Conservation (phyloP, 2,888 invertebrate species). For the Pterobdella sp. region DNA sequence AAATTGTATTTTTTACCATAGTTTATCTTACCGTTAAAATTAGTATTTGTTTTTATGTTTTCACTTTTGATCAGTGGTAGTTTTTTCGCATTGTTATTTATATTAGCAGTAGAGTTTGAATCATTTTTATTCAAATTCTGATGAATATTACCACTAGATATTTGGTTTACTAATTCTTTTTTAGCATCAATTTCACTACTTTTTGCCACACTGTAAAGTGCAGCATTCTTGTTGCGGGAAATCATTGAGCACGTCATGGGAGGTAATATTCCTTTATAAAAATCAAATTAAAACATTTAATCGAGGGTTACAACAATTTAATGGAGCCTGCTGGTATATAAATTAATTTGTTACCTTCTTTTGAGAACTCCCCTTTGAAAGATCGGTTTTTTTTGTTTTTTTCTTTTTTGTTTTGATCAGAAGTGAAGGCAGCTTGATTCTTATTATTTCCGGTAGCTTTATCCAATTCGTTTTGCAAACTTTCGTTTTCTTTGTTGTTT, state of each 20-base stretch:
- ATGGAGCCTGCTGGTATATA: not conserved
- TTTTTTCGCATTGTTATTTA: not conserved
- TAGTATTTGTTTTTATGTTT: not conserved
- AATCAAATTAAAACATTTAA: not conserved
- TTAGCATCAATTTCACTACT: not conserved
- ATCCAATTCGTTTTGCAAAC: not conserved
- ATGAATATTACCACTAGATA: not conserved
- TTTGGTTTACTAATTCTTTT: not conserved
- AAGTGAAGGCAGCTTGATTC: not conserved
- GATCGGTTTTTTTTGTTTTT: not conserved
- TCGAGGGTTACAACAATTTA: not conserved
- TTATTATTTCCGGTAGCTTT: not conserved
- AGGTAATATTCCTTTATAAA: conserved; percentile 15
- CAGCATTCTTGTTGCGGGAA: not conserved
- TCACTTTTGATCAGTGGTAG: not conserved
- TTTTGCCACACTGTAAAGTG: conserved; percentile 1
- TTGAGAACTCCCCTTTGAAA: not conserved
- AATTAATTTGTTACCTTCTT: not conserved
- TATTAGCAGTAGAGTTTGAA: not conserved
- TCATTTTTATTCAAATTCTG: not conserved
- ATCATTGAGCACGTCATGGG: conserved; percentile 18
- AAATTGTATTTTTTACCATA: no score
- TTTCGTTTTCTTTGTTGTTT: not conserved
- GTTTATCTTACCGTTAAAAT: no score
- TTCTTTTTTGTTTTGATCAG: not conserved